phyloP scores from a whole-genome alignment of 30 jellyfish, hydroid and myxozoan species.

The Clytia hemisphaerica region DNA sequence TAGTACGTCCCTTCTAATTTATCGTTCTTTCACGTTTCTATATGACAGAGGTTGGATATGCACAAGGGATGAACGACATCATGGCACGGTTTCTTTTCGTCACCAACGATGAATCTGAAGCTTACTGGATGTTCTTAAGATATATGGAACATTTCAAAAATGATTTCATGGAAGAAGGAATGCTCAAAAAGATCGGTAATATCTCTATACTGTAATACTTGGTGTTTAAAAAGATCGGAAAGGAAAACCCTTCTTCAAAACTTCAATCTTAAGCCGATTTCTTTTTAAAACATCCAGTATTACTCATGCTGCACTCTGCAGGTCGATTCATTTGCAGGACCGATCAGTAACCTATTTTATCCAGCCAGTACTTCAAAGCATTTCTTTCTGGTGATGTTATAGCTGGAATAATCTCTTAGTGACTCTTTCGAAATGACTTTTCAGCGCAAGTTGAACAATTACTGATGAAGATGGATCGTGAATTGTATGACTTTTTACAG shows the following conservation, averaged over 20 bases:
- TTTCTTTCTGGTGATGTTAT: too few species aligned
- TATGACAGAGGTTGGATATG: slow-evolving; percentile 77
- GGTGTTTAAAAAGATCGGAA: too few species aligned
- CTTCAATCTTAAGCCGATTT: too few species aligned
- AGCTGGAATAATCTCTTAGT: too few species aligned
- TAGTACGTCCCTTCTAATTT: neutral
- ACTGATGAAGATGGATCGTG: slow-evolving; percentile 87
- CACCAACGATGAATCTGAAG: slow-evolving; percentile 86
- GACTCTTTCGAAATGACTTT: too few species aligned
- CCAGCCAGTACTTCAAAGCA: too few species aligned
- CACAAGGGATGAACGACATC: slow-evolving; percentile 94
- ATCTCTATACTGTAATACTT: too few species aligned
- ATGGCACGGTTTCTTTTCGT: slow-evolving; percentile 89
- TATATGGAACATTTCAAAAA: slow-evolving; percentile 88
- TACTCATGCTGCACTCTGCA: too few species aligned
- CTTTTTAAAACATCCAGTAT: too few species aligned
- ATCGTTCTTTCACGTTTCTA: neutral
- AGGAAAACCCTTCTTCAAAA: too few species aligned
- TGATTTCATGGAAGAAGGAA: slow-evolving; percentile 90
- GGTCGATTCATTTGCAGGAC: too few species aligned
- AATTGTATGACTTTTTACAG: slow-evolving; percentile 50
- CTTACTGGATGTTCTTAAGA: slow-evolving; percentile 85
- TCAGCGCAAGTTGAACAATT: slow-evolving; percentile 66
- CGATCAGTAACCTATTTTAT: too few species aligned
- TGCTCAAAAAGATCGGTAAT: slow-evolving; percentile 76